Evolutionary conservation across 1,140 invertebrate species (phyloP), one percentile per base, ranked within the genome.

Genomic region (Caenorhabditis briggsae): DNA sequence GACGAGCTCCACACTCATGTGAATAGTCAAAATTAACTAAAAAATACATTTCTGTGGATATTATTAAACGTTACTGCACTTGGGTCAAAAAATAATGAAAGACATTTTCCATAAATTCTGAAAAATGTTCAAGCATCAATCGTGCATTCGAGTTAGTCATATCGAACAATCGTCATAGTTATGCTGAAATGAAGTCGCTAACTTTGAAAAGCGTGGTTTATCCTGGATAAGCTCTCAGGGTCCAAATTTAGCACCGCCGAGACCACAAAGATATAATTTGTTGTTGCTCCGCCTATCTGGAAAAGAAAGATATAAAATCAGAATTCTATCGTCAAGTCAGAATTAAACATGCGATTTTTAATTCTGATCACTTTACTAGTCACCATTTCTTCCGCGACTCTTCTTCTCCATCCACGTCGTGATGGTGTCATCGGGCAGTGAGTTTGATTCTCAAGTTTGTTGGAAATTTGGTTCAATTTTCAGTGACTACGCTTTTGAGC

Each of bases 401-500:
- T 61, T 23, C 23, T 61, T 9, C 20, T 20, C 9, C n/a, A 61
- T 25, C 59, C 59, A 2, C 59, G 25, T 25, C 59, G 59, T 12
- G 14, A 20, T 9, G 8, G 25, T 25, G 0, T 14, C 8, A 7
- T 61, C 12, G 23, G 20, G 25, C n/a, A 61, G 59, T 61, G 9
- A 61, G 58, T 61, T 61, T 1, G 0, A 58, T 18, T 58, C 8
- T 18, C 25, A 0, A n/a, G 3, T 61, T 61, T 25, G 2, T 3
- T 0, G 9, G 2, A 43, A 65, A 43, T 0, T 41, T 1, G 0
- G 5, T 70, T 18, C 6, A 9, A 25, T 46, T 43, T 70, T 70
- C 18, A 70, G 64, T 70, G 64, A 70, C 33, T 70, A 70, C 33
- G 43, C 14, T 1, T 70, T 43, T 16, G 64, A 70, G 43, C 33